phyloP scores from a whole-genome alignment of 92 coral and sea anemone species.

The Phenganax marumi region DNA sequence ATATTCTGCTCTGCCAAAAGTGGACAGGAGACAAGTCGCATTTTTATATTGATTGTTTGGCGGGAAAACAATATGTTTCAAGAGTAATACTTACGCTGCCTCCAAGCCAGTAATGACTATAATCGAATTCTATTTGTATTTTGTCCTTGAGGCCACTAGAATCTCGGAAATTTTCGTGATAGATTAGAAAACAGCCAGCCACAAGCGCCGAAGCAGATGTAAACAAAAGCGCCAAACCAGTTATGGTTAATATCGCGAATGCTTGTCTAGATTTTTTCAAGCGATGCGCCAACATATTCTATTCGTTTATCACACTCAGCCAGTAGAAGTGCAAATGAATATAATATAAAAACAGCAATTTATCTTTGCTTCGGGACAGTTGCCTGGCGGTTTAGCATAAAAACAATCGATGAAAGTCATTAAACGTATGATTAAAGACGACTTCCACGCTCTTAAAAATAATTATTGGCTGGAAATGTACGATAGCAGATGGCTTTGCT shows the following conservation, averaged over 20 bases:
- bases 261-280: constrained; percentile 27
- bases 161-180: constrained; percentile 20
- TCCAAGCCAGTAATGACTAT: constrained; percentile 38
- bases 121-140: constrained; percentile 21
- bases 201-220: not conserved
- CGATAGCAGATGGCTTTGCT: constrained; percentile 20
- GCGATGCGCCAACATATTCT: constrained; percentile 27
- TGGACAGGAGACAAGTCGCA: too few species aligned
- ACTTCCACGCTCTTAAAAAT: constrained; percentile 8
- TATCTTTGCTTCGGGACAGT: constrained; percentile 19
- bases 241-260: constrained; percentile 10
- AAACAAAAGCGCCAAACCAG: not conserved
- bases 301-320: not conserved
- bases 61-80: not conserved
- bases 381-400: constrained; percentile 29
- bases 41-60: not conserved
- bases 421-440: constrained; percentile 26
- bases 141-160: constrained; percentile 21
- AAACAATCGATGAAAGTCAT: constrained; percentile 2
- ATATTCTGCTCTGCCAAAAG: too few species aligned
- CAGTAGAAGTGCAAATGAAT: not conserved
- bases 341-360: not conserved
- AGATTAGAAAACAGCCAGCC: constrained; percentile 20
- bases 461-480: constrained; percentile 26
- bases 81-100: constrained; percentile 20